phyloP scores from a whole-genome alignment of 2,113 vertebrate genomes.

The Otocyon megalotis region DNA sequence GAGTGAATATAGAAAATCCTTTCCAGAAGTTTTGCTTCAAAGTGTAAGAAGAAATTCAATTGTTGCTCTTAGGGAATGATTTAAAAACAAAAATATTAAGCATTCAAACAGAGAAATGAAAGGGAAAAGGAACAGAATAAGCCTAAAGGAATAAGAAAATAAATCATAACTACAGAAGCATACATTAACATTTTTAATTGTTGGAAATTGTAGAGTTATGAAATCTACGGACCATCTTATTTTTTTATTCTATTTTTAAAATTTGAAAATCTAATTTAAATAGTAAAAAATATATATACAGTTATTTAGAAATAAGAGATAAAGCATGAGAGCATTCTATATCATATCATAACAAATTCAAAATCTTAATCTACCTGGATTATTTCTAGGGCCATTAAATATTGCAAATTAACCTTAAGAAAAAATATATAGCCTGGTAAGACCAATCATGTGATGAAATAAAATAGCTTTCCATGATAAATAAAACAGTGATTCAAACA shows the following conservation, averaged over 20 bases:
- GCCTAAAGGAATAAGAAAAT: background rate
- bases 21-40: background rate
- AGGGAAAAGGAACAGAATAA: background rate
- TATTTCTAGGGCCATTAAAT: constrained; percentile 4
- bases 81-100: background rate
- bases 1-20: background rate
- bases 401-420: background rate
- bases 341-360: background rate
- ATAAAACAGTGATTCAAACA: background rate
- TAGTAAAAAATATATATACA: background rate
- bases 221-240: background rate
- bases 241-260: background rate
- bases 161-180: background rate
- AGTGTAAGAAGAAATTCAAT: background rate
- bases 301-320: background rate
- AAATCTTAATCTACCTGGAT: background rate
- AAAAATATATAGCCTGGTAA: background rate
- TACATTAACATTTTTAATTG: background rate
- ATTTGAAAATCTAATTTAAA: background rate
- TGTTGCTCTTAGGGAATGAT: background rate
- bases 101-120: background rate
- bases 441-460: background rate
- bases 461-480: background rate
- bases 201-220: background rate
- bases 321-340: background rate